Evolutionary conservation across 92 coral and sea anemone genomes (phyloP), one percentile per base, ranked within the genome.

Genomic region (Palythoa grandiflora): DNA sequence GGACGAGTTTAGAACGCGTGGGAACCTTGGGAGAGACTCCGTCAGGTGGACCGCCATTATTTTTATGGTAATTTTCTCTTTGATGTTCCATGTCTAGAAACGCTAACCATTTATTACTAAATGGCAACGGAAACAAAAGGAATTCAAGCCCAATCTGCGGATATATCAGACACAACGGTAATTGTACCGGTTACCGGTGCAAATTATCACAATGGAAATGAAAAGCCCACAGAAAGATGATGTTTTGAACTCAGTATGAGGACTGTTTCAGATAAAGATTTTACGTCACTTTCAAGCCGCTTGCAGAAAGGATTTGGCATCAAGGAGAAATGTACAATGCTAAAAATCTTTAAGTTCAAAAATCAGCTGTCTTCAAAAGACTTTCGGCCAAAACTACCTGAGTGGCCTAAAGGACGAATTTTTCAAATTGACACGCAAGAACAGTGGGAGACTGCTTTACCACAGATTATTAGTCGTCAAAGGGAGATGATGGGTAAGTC

Each of bases 191-290:
- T 83, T 88, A 89, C 83, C 14, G 91, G 75, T 36, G 91, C 89
- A 19, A 87, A 87, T 51, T 87, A 87, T 40, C 87, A 83, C 91
- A 91, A 91, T 84, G 89, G 89, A 15, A 83, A 88, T 51, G 91
- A 88, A 66, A 91, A 87, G 88, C 91, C 93, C 5, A 88, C 89
- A 3, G 86, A 83, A 59, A 88, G 91, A 68, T 91, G 91, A 87
- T 83, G 85, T 87, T 83, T 91, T 50, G 91, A 83, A 54, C 75
- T 91, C 39, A 91, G 86, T 57, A 66, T 88, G 14, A 83, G 14
- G 35, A 11, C 79, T 11, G 13, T 85, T 16, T 54, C 51, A 88
- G 91, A 91, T 83, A 91, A 88, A 72, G 54, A 40, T 38, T 81
- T 87, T 20, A 73, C 91, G 4, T 63, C 91, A 39, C 65, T 91